These are phyloP conservation scores for Thamnophis elegans DNA, from an alignment of 2,797 vertebrate genomes.

Conservation along the genomic window DNA sequence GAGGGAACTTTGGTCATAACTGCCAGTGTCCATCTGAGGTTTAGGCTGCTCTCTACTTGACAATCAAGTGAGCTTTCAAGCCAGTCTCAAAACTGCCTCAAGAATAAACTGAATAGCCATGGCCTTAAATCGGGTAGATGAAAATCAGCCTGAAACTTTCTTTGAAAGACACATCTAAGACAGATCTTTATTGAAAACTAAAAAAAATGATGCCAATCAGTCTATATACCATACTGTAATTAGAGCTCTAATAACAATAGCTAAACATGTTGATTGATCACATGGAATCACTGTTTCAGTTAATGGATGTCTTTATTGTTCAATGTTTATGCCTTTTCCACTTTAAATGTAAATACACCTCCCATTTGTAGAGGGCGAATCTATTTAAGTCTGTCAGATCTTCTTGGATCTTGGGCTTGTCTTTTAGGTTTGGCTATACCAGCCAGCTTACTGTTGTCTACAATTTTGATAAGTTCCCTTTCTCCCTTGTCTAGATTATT, in stretches of 20 bases:
- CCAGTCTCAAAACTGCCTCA: background rate
- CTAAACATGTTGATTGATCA: background rate
- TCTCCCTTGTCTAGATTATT: background rate
- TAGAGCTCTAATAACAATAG: background rate
- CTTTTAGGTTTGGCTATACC: background rate
- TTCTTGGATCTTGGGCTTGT: background rate
- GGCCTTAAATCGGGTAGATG: background rate
- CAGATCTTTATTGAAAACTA: background rate
- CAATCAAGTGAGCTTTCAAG: background rate
- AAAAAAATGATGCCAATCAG: background rate
- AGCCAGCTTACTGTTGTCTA: background rate
- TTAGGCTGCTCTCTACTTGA: background rate
- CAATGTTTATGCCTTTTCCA: background rate
- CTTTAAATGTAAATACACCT: background rate
- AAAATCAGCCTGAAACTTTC: background rate
- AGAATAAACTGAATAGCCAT: background rate
- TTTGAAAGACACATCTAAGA: background rate
- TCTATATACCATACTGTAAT: background rate
- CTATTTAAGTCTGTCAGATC: background rate
- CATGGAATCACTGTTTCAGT: background rate
- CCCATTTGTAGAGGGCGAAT: background rate
- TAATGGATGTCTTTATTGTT: background rate
- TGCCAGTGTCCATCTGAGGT: background rate
- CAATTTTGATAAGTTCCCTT: background rate
- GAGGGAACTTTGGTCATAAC: background rate